Conservation (phyloP, 2,888 invertebrate species). For the Drosophila bunnanda region DNA sequence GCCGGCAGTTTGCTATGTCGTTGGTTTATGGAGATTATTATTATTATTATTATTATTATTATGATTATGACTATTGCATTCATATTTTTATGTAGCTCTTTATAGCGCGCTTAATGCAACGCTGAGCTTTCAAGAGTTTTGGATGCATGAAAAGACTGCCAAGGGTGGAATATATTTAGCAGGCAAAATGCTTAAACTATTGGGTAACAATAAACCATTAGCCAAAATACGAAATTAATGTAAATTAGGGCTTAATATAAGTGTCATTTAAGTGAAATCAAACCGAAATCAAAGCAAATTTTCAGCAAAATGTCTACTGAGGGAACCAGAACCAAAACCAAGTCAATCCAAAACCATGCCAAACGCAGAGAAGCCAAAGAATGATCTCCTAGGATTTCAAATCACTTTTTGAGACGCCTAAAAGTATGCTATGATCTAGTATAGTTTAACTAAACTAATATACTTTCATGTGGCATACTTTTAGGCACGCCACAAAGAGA, state of each 20-base stretch:
- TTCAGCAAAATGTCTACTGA: slow-evolving; percentile 24
- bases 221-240: slow-evolving; percentile 29
- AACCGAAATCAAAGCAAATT: slow-evolving; percentile 20
- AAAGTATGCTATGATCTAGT: not conserved
- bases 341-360: slow-evolving; percentile 69
- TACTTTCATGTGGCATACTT: not conserved
- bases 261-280: slow-evolving; percentile 7
- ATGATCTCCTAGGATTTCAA: not conserved
- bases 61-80: slow-evolving; percentile 47
- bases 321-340: slow-evolving; percentile 32
- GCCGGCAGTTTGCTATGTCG: slow-evolving; percentile 58
- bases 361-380: slow-evolving; percentile 16
- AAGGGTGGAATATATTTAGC: slow-evolving; percentile 19
- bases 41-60: slow-evolving; percentile 29
- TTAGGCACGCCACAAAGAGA: not conserved
- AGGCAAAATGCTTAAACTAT: slow-evolving; percentile 33
- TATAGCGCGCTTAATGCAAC: slow-evolving; percentile 67
- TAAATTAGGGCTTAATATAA: slow-evolving; percentile 30
- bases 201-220: slow-evolving; percentile 40
- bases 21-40: slow-evolving; percentile 49
- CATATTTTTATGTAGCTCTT: slow-evolving; percentile 24
- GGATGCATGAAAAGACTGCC: slow-evolving; percentile 37
- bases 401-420: not conserved
- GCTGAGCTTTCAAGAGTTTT: slow-evolving; percentile 47
- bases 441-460: rapidly evolving